These are phyloP conservation scores for Hassar affinis DNA, from an alignment of 2,113 vertebrate genomes.

Conservation along the genomic window DNA sequence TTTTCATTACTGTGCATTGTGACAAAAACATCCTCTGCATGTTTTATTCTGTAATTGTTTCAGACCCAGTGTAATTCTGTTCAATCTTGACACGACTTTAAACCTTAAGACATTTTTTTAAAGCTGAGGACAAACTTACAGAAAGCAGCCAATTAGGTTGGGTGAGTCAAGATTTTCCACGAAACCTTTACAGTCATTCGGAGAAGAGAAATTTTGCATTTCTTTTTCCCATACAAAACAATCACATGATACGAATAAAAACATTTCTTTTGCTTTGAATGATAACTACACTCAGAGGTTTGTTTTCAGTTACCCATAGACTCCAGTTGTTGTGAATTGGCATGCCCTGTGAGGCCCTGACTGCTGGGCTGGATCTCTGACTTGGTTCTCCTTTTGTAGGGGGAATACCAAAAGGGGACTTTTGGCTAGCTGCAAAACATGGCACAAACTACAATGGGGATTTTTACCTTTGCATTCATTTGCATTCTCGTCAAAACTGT, in stretches of 20 bases:
- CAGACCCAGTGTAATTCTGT: background rate
- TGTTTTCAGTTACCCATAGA: conserved; percentile 18
- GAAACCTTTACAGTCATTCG: conserved; percentile 1
- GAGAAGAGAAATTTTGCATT: conserved; percentile 4
- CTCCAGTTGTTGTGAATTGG: conserved; percentile 12
- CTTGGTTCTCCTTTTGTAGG: conserved; percentile 55
- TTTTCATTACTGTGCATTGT: background rate
- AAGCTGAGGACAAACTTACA: background rate
- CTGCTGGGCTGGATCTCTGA: conserved; percentile 50
- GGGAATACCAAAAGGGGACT: conserved; percentile 57
- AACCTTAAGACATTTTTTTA: background rate
- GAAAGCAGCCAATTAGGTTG: background rate
- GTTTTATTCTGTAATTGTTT: background rate
- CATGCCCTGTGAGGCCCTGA: conserved; percentile 25
- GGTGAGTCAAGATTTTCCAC: conserved; percentile 9
- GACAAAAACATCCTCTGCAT: background rate
- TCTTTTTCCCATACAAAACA: conserved; percentile 21
- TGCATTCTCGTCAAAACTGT: conserved; percentile 57
- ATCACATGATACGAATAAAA: background rate
- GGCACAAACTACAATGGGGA: conserved; percentile 46
- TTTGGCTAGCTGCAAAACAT: conserved; percentile 46
- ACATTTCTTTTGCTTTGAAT: conserved; percentile 28
- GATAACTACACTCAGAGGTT: conserved; percentile 18
- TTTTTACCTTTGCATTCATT: conserved; percentile 56
- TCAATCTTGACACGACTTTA: background rate